Evolutionary conservation across 2,888 invertebrate genomes (phyloP).

Genomic region (Xestobium rufovillosum): DNA sequence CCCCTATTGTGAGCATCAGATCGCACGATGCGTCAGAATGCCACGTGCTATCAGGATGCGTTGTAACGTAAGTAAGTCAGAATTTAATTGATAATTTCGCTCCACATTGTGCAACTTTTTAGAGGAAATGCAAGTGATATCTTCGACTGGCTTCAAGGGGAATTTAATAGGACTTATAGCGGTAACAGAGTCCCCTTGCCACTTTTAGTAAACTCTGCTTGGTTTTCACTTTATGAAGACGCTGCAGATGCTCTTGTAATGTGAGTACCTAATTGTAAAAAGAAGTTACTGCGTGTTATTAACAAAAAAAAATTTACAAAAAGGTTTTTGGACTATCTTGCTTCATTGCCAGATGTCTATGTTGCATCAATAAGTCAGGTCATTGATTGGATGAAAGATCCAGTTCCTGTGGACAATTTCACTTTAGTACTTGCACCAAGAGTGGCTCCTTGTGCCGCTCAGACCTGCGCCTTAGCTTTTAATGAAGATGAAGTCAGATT

Average conservation of each 20-base stretch:
- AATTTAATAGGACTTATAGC: slow-evolving; percentile 36
- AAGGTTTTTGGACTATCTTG: slow-evolving; percentile 38
- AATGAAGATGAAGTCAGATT: slow-evolving; percentile 30
- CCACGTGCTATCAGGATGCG: slow-evolving; percentile 52
- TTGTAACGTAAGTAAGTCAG: slow-evolving; percentile 40
- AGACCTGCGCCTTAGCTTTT: slow-evolving; percentile 29
- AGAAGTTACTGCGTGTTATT: too few relatives aligned
- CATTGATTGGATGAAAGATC: slow-evolving; percentile 42
- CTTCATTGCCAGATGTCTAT: slow-evolving; percentile 36
- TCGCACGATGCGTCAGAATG: slow-evolving; percentile 46
- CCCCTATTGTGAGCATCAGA: slow-evolving; percentile 55
- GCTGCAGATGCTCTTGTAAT: neutral
- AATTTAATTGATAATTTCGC: slow-evolving; percentile 1
- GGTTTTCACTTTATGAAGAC: slow-evolving; percentile 39
- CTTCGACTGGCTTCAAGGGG: slow-evolving; percentile 40
- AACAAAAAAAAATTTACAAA: too few relatives aligned
- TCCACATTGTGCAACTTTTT: slow-evolving; percentile 28
- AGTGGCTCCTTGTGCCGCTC: slow-evolving; percentile 23
- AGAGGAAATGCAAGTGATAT: slow-evolving; percentile 36
- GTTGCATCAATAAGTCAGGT: slow-evolving; percentile 41
- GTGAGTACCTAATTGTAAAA: too few relatives aligned
- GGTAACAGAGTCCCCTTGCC: slow-evolving; percentile 45
- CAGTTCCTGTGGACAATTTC: slow-evolving; percentile 30
- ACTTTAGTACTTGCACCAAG: slow-evolving; percentile 12
- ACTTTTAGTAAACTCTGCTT: slow-evolving; percentile 44